Evolutionary conservation across 1,140 invertebrate genomes (phyloP).

Genomic region (Geopemphigus sp.): DNA sequence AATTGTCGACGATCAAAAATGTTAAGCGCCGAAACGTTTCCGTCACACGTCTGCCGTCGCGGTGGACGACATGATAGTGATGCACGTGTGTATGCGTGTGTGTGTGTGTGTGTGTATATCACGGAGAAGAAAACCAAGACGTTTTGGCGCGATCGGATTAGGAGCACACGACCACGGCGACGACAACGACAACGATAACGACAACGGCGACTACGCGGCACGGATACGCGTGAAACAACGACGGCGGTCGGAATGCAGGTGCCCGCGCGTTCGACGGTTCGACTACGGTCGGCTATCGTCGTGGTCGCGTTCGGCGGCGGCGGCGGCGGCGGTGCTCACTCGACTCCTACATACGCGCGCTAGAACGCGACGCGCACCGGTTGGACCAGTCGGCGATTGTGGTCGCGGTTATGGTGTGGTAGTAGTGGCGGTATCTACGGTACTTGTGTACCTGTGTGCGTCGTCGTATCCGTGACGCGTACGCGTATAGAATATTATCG

Average conservation of each 20-base stretch:
- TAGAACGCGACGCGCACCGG: constrained; percentile 11
- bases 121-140: too few relatives aligned
- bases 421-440: too few relatives aligned
- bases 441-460: too few relatives aligned
- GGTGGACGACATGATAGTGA: neutral
- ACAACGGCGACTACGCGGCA: neutral
- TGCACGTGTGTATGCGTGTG: neutral
- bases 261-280: neutral
- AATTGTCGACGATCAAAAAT: too few relatives aligned
- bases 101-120: too few relatives aligned
- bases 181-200: neutral
- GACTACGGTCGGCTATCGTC: constrained; percentile 1
- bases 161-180: neutral
- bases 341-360: too few relatives aligned
- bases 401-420: neutral
- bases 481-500: neutral
- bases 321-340: neutral
- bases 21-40: too few relatives aligned
- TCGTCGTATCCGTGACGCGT: too few relatives aligned
- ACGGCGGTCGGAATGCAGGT: constrained; percentile 32
- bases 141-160: too few relatives aligned
- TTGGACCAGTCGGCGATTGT: neutral
- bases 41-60: neutral
- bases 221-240: constrained; percentile 16
- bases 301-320: neutral